Evolutionary conservation across 2,113 vertebrate genomes (phyloP), one percentile per base, ranked within the genome.

Genomic region (Nothoprocta perdicaria): DNA sequence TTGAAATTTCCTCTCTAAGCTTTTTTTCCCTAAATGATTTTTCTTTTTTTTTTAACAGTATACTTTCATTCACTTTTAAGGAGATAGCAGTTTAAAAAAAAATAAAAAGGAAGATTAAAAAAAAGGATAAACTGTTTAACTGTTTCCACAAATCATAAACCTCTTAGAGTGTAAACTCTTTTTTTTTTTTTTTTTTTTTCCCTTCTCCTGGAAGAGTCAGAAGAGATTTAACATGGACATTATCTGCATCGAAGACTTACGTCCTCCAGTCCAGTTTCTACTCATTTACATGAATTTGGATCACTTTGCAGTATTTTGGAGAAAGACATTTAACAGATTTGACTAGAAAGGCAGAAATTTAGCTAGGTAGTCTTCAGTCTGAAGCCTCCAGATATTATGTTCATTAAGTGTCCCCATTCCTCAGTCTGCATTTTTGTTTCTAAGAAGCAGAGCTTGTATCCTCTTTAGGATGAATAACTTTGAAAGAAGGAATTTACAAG

Each of bases 401-500:
- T 92, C 87, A 90, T 96, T 92, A 95, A 94, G 45, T 71, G 89
- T 93, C 94, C 79, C 53, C 84, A 80, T 92, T 95, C 86, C 89
- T 93, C 89, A 81, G 92, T 92, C 93, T 94, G 92, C 94, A 90
- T 94, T 96, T 94, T 94, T 96, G 84, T 89, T 95, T 92, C 92
- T 89, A 55, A 95, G 81, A 90, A 84, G 89, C 81, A 94, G 79
- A 89, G 86, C 23, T 83, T 4, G 1, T 91, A 95, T 87, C 60
- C 92, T 94, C 94, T 95, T 94, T 74, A 93, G 92, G 79, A 93
- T 83, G 89, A 93, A 95, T 93, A 95, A 89, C 91, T 90, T 83
- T 63, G 94, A 83, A 94, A 92, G 92, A 95, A 96, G 83, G 95
- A 96, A 95, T 96, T 96, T 96, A 95, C 96, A 96, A 92, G 95